Base-by-base conservation (phyloP, 2,888 invertebrate species). In the Tetragnatha montana region DNA sequence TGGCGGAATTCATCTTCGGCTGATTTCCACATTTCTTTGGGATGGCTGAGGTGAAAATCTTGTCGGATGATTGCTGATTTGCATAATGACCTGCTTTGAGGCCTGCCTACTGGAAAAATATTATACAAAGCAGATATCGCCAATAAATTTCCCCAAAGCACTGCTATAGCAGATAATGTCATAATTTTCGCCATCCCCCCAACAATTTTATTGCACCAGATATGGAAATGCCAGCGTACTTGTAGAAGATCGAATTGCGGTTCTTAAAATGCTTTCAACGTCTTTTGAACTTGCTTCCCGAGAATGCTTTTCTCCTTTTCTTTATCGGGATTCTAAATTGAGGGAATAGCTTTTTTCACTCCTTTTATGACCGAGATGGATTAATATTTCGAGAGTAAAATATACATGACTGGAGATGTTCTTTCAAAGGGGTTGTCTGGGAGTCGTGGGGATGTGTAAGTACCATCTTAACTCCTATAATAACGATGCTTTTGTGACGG, bases 31-130 rank as follows among this genome's bases (percentile, higher is more conserved):
- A 71, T 78, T 85, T 85, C 78, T 85, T 85, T 85, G 69, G 2
- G 22, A 79, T 79, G 51, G 51, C 75, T 76, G 83, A 78, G 85
- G 79, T 73, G 79, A 85, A 78, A 79, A 71, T 79, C 71, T 85
- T 85, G 85, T 78, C 85, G 79, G 79, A 85, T 85, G 85, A 85
- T 85, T 85, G 78, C 85, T 85, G 71, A 85, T 85, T 85, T 85
- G 71, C 85, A 85, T 85, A 85, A 85, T 85, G 85, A 85, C 73
- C 78, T 71, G 79, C 79, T 85, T 85, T 85, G 79, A 85, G 79
- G 78, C 78, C 85, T 71, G 50, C 85, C 49, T 35, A 69, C 71
- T 71, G 70, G 78, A 79, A 85, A 85, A 85, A 85, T 85, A 79
- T 85, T 85, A 85, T 79, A 85, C 79, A 85, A 85, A 85, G 71